A percentile compares a stretch with the other conserved stretches of the same genome.
Evolutionary conservation across 2,113 vertebrate species (phyloP).

Genomic region (Rhinolophus ferrumequinum): DNA sequence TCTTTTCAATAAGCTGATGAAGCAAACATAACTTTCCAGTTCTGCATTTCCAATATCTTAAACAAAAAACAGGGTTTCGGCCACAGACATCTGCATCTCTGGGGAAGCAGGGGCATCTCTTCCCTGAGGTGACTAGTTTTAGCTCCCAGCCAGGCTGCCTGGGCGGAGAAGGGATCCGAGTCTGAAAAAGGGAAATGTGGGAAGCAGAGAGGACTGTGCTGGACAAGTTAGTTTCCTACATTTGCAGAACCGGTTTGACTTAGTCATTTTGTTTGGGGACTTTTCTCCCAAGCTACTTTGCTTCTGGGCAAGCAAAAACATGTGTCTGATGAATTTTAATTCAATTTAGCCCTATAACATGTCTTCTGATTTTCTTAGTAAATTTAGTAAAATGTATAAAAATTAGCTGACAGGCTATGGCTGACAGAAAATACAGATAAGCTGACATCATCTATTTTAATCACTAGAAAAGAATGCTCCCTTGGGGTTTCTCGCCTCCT

Average conservation of each 20-base stretch:
- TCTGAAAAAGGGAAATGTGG: background rate
- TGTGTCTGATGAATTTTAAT: background rate
- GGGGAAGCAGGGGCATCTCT: background rate
- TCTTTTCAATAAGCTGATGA: conserved; percentile 12
- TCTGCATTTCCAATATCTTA: background rate
- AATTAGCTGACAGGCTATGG: conserved; percentile 3
- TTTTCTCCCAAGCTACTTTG: background rate
- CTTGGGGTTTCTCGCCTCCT: background rate
- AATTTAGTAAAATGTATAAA: conserved; percentile 10
- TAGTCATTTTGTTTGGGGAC: background rate
- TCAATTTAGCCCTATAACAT: conserved; percentile 25
- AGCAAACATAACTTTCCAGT: background rate
- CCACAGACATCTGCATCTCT: background rate
- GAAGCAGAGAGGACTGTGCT: background rate
- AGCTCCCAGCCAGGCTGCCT: background rate
- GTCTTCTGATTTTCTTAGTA: conserved; percentile 35
- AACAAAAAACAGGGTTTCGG: background rate
- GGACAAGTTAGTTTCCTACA: background rate
- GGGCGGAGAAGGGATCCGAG: background rate
- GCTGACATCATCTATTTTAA: background rate
- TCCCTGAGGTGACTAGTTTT: background rate
- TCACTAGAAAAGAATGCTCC: background rate
- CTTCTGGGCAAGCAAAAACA: conserved; percentile 32
- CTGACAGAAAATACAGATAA: background rate
- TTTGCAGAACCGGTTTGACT: background rate